Evolutionary conservation across 2,888 invertebrate species (phyloP).

Genomic region (Bugulina stolonifera): DNA sequence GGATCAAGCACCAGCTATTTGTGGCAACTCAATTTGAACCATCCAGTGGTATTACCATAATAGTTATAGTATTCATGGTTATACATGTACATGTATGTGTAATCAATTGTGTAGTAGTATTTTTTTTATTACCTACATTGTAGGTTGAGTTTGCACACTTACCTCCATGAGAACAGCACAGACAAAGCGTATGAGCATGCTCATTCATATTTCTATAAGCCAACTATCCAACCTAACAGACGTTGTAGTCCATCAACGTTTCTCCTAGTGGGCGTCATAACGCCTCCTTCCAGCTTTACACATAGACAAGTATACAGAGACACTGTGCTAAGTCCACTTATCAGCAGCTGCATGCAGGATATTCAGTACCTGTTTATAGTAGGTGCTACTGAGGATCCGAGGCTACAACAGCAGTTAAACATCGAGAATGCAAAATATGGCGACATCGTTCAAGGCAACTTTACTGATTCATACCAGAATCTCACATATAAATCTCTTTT

Average conservation of each 20-base stretch:
- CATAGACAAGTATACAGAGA: constrained; percentile 7
- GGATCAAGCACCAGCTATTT: too few species aligned
- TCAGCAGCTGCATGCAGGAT: neutral
- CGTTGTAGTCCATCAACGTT: neutral
- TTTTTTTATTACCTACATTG: too few species aligned
- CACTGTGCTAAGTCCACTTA: neutral
- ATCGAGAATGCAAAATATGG: constrained; percentile 1
- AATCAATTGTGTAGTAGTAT: too few species aligned
- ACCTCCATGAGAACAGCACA: neutral
- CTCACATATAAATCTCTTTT: neutral
- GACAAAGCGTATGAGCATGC: neutral
- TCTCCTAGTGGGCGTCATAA: neutral
- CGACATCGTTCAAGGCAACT: constrained; percentile 21
- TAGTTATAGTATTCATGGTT: too few species aligned
- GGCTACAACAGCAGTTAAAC: neutral
- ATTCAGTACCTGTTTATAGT: neutral
- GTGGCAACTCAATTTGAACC: too few species aligned
- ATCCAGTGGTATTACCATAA: too few species aligned
- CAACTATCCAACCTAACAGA: neutral
- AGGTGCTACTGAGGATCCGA: neutral
- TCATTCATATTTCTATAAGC: neutral
- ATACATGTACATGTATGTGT: too few species aligned
- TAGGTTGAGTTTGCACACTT: neutral
- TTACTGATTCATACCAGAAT: constrained; percentile 21
- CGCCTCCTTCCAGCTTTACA: neutral